Percentiles rank a stretch among this genome's conserved stretches.
phyloP scores from a whole-genome alignment of 2,888 invertebrate genomes.

The Calliphora vomitoria region DNA sequence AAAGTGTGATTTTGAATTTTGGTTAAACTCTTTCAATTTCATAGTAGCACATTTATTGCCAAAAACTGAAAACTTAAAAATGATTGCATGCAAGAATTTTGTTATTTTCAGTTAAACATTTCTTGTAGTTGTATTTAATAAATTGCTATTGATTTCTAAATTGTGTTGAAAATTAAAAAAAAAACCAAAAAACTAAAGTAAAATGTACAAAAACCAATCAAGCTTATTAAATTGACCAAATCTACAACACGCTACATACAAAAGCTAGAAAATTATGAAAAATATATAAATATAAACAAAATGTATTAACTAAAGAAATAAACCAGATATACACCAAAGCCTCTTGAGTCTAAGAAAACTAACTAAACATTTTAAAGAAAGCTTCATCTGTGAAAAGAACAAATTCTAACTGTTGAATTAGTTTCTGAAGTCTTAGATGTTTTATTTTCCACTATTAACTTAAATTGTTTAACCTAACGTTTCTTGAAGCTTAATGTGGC shows the following conservation, averaged over 20 bases:
- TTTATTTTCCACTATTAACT: not conserved
- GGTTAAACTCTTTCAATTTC: conserved; percentile 3
- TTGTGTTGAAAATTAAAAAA: conserved; percentile 41
- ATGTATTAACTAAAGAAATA: not conserved
- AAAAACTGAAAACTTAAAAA: conserved; percentile 5
- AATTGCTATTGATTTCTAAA: conserved; percentile 68
- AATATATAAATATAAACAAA: conserved; percentile 6
- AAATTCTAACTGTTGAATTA: too few relatives aligned
- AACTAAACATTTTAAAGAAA: not conserved
- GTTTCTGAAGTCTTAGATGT: not conserved
- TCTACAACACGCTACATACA: conserved; percentile 50
- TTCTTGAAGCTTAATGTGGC: not conserved
- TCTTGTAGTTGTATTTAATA: conserved; percentile 24
- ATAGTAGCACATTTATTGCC: not conserved
- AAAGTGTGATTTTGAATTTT: conserved; percentile 49
- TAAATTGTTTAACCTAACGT: conserved; percentile 16
- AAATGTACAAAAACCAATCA: conserved; percentile 55
- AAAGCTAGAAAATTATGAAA: not conserved
- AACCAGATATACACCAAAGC: not conserved
- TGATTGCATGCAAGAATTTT: conserved; percentile 71
- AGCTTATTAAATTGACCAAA: conserved; percentile 58
- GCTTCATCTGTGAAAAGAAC: not conserved
- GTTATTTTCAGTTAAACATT: conserved; percentile 8
- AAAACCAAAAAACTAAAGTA: conserved; percentile 3
- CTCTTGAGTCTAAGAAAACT: not conserved